Evolutionary conservation across 2,888 invertebrate genomes (phyloP).

Genomic region (Calliopum simillimum): DNA sequence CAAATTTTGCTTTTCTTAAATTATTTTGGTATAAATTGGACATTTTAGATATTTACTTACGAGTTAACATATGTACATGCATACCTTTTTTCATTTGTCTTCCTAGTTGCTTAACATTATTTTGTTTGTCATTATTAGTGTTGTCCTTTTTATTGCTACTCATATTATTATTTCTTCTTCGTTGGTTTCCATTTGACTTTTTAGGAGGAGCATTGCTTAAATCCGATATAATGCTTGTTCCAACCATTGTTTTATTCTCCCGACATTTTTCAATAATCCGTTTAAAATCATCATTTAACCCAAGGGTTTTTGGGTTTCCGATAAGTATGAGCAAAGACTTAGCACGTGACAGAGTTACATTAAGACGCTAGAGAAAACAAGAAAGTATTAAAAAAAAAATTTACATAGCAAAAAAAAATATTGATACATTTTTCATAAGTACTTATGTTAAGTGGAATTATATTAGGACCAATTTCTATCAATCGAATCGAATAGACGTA

Average conservation of each 20-base stretch:
- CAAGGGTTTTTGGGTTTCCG: constrained; percentile 65
- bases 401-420: constrained; percentile 57
- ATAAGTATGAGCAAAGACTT: constrained; percentile 72
- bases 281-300: constrained; percentile 55
- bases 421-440: neutral
- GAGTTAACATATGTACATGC: neutral
- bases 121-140: neutral
- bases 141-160: neutral
- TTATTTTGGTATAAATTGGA: no score
- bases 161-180: no score
- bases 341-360: constrained; percentile 74
- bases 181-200: no score
- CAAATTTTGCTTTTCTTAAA: no score
- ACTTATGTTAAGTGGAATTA: neutral
- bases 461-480: no score
- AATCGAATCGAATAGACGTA: no score
- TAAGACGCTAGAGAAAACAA: constrained; percentile 70
- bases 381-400: constrained; percentile 52
- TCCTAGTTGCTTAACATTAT: neutral
- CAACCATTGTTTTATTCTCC: constrained; percentile 41
- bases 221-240: neutral
- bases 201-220: no score
- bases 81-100: constrained; percentile 14
- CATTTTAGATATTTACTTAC: no score
- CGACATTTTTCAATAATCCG: constrained; percentile 57